Conservation (phyloP, 2,113 vertebrate species). For the Galemys pyrenaicus region DNA sequence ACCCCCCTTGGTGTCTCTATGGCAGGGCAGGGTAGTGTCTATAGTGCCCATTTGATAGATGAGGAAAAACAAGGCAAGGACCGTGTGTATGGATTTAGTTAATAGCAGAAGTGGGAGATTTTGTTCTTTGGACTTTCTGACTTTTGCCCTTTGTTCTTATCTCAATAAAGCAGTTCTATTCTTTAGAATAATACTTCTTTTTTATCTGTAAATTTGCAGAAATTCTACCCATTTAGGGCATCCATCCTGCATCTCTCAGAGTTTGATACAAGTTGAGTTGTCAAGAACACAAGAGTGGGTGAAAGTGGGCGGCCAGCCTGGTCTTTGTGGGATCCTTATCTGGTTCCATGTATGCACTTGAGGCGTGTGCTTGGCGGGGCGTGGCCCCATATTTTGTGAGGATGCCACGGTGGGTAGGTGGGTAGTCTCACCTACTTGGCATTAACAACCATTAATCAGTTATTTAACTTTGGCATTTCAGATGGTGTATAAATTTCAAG, state of each 20-base stretch:
- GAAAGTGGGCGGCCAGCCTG: not conserved
- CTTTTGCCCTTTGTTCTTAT: not conserved
- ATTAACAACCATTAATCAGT: not conserved
- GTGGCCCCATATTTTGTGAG: not conserved
- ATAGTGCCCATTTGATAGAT: not conserved
- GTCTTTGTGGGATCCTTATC: not conserved
- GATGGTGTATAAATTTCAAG: not conserved
- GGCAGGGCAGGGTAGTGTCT: not conserved
- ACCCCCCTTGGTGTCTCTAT: not conserved
- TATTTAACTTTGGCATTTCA: not conserved
- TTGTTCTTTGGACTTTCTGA: not conserved
- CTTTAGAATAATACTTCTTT: constrained; percentile 17
- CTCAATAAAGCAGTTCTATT: not conserved
- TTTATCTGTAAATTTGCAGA: constrained; percentile 1
- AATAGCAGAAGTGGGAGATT: not conserved
- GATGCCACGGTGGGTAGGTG: not conserved
- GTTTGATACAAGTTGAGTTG: not conserved
- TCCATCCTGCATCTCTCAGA: not conserved
- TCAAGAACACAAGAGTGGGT: not conserved
- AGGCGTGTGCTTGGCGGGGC: not conserved
- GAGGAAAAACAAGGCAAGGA: not conserved
- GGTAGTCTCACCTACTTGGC: not conserved
- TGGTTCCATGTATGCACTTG: not conserved
- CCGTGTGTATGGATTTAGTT: not conserved
- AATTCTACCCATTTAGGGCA: not conserved